These are phyloP conservation scores for Mya arenaria DNA, from an alignment of 1,140 invertebrate species.

Conservation along the genomic window DNA sequence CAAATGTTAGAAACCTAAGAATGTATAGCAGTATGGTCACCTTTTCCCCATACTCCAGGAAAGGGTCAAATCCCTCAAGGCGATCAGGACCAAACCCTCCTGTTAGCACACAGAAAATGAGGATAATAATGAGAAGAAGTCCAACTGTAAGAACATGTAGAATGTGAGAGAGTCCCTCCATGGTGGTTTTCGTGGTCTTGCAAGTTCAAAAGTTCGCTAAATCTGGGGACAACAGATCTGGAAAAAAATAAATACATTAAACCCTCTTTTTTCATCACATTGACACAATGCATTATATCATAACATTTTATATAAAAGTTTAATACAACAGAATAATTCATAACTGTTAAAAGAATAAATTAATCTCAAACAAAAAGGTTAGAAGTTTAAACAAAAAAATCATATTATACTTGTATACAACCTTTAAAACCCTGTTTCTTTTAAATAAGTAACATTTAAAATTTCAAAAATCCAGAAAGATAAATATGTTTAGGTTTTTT, in stretches of 20 bases:
- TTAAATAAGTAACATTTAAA: too few species aligned
- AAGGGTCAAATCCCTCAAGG: constrained; percentile 46
- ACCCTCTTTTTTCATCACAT: not conserved
- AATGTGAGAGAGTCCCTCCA: constrained; percentile 40
- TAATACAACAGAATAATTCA: not conserved
- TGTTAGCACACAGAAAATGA: constrained; percentile 51
- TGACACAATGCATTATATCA: not conserved
- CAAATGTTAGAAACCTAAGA: constrained; percentile 63
- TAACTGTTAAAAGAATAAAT: not conserved
- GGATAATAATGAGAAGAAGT: constrained; percentile 44
- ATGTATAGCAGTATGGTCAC: constrained; percentile 65
- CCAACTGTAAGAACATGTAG: constrained; percentile 46
- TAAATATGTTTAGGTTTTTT: not conserved
- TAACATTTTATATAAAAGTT: not conserved
- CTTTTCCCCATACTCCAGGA: constrained; percentile 57
- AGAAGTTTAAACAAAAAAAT: too few species aligned
- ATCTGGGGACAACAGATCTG: not conserved
- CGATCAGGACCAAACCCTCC: constrained; percentile 49
- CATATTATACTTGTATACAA: too few species aligned
- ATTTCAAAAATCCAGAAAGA: too few species aligned
- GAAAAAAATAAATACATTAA: not conserved
- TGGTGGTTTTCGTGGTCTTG: not conserved
- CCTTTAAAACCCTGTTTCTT: too few species aligned
- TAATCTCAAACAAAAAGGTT: too few species aligned
- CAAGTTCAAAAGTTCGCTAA: not conserved